phyloP scores from a whole-genome alignment of 2,888 invertebrate species.

The Chelonus formosanus region DNA sequence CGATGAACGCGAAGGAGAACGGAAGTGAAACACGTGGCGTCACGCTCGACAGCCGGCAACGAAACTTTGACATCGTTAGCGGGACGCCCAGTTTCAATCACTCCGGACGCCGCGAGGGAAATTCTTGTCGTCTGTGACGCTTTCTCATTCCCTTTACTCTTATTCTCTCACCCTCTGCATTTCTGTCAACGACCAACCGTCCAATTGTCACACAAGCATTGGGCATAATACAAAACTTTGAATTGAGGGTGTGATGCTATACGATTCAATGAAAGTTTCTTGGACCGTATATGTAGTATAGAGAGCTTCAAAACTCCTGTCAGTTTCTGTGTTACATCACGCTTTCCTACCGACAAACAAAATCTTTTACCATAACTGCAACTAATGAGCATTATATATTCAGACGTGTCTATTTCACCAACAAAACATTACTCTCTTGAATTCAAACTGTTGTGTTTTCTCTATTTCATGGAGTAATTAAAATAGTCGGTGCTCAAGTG shows the following conservation, averaged over 20 bases:
- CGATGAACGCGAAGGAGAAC: slow-evolving; percentile 25
- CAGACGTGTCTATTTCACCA: background rate
- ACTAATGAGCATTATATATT: too few relatives aligned
- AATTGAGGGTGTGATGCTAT: slow-evolving; percentile 27
- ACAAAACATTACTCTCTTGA: too few relatives aligned
- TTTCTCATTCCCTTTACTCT: slow-evolving; percentile 15
- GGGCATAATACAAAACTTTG: slow-evolving; percentile 40
- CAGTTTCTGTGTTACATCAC: background rate
- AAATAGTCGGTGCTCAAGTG: too few relatives aligned
- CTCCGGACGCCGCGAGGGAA: slow-evolving; percentile 22
- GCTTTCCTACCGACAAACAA: background rate
- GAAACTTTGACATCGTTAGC: slow-evolving; percentile 45
- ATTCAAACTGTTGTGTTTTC: too few relatives aligned
- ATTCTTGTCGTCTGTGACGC: slow-evolving; percentile 22
- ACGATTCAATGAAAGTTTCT: slow-evolving; percentile 57
- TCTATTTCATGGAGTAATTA: too few relatives aligned
- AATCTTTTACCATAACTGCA: too few relatives aligned
- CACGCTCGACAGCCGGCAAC: slow-evolving; percentile 38
- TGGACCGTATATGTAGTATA: slow-evolving; percentile 46
- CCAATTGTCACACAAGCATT: slow-evolving; percentile 35
- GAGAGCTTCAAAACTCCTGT: background rate
- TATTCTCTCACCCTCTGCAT: slow-evolving; percentile 6
- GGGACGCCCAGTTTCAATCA: slow-evolving; percentile 29
- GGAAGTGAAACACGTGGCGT: slow-evolving; percentile 36
- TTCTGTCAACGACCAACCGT: slow-evolving; percentile 27